Evolutionary conservation across 2,113 vertebrate genomes (phyloP), one percentile per base, ranked within the genome.

Genomic region (Pterocles burchelli): DNA sequence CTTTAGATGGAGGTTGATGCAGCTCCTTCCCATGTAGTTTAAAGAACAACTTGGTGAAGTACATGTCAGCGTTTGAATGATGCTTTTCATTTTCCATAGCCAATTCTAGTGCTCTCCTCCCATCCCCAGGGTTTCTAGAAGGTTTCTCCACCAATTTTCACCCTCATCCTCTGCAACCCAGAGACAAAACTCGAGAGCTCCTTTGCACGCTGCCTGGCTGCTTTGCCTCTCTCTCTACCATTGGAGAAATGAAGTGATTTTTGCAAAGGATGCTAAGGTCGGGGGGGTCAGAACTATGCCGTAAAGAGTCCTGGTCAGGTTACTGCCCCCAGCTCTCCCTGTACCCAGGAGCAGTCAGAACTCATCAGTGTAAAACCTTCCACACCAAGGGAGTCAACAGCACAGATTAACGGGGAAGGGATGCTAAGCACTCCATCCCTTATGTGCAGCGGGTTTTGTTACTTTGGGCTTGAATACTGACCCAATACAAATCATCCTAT

Each of bases 1-100:
- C 38, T 94, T 89, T 59, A 92, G 62, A 84, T 73, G 52, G 63
- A 18, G 2, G 29, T 77, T 63, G 61, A 31, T 95, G 77, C 89
- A 14, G 28, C 75, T 89, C 61, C 38, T 94, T 96, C 84, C 73
- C 55, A 19, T 93, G 70, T 28, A 77, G 62, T 73, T 90, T 54
- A 63, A 85, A 24, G 79, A 95, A 67, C 74, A 79, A 84, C 65
- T 85, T 58, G 57, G 72, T 84, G 95, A 78, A 78, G 68, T 74
- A 68, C 76, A 21, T 58, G 78, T 90, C 85, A 55, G 75, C 38
- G 5, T 89, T 77, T 76, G 85, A 96, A 93, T 90, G 80, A 93
- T 54, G 68, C 63, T 95, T 91, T 83, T 91, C 76, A 85, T 95
- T 96, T 92, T 13, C 65, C 3, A 17, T 6, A 92, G 70, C 79